Evolutionary conservation across 2,888 invertebrate genomes (phyloP), one percentile per base, ranked within the genome.

Genomic region (Fissipunctia ypsillon): DNA sequence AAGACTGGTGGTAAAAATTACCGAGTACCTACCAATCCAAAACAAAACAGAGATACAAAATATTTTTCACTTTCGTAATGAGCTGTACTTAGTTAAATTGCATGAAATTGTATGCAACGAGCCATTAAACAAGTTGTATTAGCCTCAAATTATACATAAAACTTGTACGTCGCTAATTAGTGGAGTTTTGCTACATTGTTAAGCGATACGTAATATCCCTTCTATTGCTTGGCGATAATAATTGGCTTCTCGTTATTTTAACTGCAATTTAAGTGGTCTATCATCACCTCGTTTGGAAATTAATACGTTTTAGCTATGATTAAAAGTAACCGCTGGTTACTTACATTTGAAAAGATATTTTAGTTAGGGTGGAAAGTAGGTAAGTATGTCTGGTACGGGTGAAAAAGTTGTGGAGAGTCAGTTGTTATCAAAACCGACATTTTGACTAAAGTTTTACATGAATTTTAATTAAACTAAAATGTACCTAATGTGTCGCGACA

Each of bases 51-150:
- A n/a, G 73, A 72, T 57, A 82, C 60, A 57, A 73, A 78, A 69
- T 73, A 83, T 77, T 84, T 81, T 75, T 71, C 82, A 82, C 65
- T 63, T 64, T 83, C 71, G 78, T 86, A 85, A 88, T 85, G 78
- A 80, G 79, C 66, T 78, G 66, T 84, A 84, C 73, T 87, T 84
- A 84, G 70, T 85, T 85, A 85, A 90, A 88, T 87, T 87, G 86
- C 85, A 88, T 88, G 85, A 88, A 87, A 89, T 88, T 87, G 84
- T 84, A 86, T 83, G 83, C 84, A 88, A 86, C 85, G 80, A 86
- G 77, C 84, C 83, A 87, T 88, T 88, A 88, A 84, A 84, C 85
- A 85, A 83, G 80, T 85, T 88, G 87, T 87, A 85, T 85, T 84
- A 87, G 80, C 78, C 84, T 83, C 77, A 83, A 88, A 90, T 88